A percentile compares a stretch with the other conserved stretches of the same genome.
Evolutionary conservation across 2,797 vertebrate genomes (phyloP).

Genomic region (Fistularia commersonii): DNA sequence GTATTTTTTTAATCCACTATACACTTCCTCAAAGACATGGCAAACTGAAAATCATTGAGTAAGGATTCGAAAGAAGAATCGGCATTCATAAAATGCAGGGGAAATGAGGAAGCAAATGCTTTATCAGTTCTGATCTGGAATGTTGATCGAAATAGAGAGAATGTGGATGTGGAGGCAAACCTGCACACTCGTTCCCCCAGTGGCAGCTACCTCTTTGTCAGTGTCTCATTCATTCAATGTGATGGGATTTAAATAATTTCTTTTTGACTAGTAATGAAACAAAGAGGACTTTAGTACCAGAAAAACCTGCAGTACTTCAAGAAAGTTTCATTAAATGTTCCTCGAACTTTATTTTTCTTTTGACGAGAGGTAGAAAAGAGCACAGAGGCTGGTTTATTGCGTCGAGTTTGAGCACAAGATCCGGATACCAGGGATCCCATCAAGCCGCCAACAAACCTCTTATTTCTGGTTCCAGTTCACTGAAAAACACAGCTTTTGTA

Average conservation of each 20-base stretch:
- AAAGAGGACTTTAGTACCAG: conserved; percentile 71
- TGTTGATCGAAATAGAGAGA: conserved; percentile 79
- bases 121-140: conserved; percentile 78
- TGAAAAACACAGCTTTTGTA: conserved; percentile 13
- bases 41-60: conserved; percentile 39
- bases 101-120: conserved; percentile 36
- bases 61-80: conserved; percentile 44
- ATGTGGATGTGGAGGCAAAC: conserved; percentile 37
- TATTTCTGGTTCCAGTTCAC: conserved; percentile 14
- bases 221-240: conserved; percentile 39
- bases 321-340: conserved; percentile 20
- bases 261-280: conserved; percentile 20
- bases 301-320: conserved; percentile 81
- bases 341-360: conserved; percentile 27
- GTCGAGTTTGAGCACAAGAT: conserved; percentile 55
- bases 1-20: conserved; percentile 48
- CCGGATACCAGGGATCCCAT: conserved; percentile 58
- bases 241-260: conserved; percentile 31
- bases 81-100: conserved; percentile 68
- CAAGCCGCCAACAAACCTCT: conserved; percentile 41
- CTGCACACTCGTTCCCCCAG: conserved; percentile 8
- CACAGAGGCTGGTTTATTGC: conserved; percentile 42
- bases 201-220: conserved; percentile 6
- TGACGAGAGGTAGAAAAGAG: conserved; percentile 53
- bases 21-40: conserved; percentile 65